A percentile compares a stretch with the other conserved stretches of the same genome.
phyloP scores from a whole-genome alignment of 2,113 vertebrate genomes.

The Alosa alosa region DNA sequence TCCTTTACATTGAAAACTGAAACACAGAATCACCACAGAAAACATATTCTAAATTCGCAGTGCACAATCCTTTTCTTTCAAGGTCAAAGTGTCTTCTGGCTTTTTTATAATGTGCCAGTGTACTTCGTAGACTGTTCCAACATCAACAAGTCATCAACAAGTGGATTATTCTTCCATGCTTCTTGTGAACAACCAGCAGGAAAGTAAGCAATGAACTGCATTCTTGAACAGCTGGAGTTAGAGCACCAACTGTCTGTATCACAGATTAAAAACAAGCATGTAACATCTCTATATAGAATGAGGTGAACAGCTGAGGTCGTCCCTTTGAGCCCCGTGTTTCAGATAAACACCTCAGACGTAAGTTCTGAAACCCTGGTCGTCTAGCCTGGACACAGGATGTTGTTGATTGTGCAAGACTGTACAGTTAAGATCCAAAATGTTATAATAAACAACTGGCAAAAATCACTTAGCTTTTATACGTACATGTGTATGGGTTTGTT shows the following conservation, averaged over 20 bases:
- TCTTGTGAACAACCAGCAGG: neutral
- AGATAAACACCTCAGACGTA: neutral
- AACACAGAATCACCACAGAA: slow-evolving; percentile 11
- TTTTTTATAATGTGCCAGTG: neutral
- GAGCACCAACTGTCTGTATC: neutral
- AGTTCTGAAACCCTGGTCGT: neutral
- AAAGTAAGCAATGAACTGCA: neutral
- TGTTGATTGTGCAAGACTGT: neutral
- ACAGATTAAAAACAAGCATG: slow-evolving; percentile 12
- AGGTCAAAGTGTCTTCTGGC: slow-evolving; percentile 8
- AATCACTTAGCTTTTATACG: slow-evolving; percentile 9
- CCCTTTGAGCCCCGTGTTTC: neutral
- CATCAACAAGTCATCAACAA: neutral
- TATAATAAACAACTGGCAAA: neutral
- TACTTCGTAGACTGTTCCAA: neutral
- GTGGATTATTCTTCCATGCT: neutral
- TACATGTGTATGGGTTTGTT: neutral
- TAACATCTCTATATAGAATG: neutral
- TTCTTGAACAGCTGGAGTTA: neutral
- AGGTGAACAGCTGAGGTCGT: neutral
- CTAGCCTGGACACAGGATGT: neutral
- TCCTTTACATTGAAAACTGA: slow-evolving; percentile 15
- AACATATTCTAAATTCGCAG: slow-evolving; percentile 5
- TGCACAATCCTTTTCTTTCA: neutral
- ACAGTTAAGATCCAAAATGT: neutral